These are phyloP conservation scores for Charadrius vociferus DNA, from an alignment of 2,113 vertebrate genomes.

Conservation along the genomic window DNA sequence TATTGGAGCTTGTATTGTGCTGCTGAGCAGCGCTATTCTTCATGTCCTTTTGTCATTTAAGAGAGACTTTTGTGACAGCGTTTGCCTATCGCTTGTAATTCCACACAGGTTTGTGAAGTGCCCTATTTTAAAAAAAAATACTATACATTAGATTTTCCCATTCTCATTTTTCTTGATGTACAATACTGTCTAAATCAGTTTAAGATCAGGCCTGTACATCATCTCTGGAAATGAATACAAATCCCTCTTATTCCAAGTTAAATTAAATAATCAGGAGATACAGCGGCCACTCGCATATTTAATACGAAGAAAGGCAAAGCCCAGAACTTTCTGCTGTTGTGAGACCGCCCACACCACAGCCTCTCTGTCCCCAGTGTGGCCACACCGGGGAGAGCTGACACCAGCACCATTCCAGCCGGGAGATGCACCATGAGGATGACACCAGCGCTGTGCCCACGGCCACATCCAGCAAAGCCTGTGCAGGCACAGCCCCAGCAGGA, in stretches of 20 bases:
- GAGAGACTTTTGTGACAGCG: slow-evolving; percentile 60
- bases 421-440: rapidly evolving
- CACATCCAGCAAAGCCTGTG: neutral
- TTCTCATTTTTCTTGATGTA: slow-evolving; percentile 67
- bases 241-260: slow-evolving; percentile 55
- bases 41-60: slow-evolving; percentile 55
- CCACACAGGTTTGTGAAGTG: slow-evolving; percentile 20
- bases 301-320: neutral
- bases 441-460: rapidly evolving
- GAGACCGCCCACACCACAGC: neutral
- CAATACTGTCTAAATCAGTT: slow-evolving; percentile 58
- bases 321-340: neutral
- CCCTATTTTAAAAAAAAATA: slow-evolving; percentile 7
- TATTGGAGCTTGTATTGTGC: slow-evolving; percentile 42
- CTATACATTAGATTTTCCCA: slow-evolving; percentile 27
- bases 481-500: rapidly evolving
- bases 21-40: slow-evolving; percentile 45
- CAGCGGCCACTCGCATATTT: neutral
- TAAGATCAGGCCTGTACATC: slow-evolving; percentile 56
- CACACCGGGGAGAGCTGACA: rapidly evolving
- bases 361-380: rapidly evolving
- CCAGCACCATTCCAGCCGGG: rapidly evolving
- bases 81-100: slow-evolving; percentile 55
- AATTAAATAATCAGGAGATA: slow-evolving; percentile 60
- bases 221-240: slow-evolving; percentile 66